Base-by-base conservation (phyloP, 1,140 invertebrate genomes). In the Galleria mellonella region DNA sequence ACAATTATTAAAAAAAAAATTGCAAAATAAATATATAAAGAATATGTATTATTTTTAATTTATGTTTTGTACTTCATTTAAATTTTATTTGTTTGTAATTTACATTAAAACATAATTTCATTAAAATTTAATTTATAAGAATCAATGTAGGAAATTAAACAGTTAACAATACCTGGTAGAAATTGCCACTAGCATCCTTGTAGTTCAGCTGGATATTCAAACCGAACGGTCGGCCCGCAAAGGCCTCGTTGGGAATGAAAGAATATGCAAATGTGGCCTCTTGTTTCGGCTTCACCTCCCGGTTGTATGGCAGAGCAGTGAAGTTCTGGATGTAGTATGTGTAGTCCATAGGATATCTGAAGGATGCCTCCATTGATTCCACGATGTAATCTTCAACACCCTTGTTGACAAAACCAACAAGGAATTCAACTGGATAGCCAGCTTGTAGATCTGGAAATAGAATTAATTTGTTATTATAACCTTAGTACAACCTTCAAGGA, bases 271-370 rank as follows among this genome's bases (percentile, higher is more conserved):
- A 91, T 0, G 98, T 98, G 9, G 96, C 96, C 87, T 99, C 96
- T 62, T 97, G 92, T 40, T 92, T 92, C 0, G 97, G 94, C 63
- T 96, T 94, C 0, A 99, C 96, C 65, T 94, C 88, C 65, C 92
- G 91, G 62, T 97, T 94, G 81, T 96, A 98, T n/a, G 91, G 89
- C 60, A 97, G 89, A 0, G 94, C 92, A 0, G 97, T 96, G 87
- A 99, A 99, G 87, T 99, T 99, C 83, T 99, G 98, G 63, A 99
- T 98, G 75, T 97, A 96, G 79, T 97, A 99, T 57, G 93, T 97
- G 87, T 97, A 99, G 82, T 99, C 98, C 92, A 98, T 96, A 11
- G 98, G 97, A 73, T 99, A 99, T 64, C 98, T 92, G 90, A 99
- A 98, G 0, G 98, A 98, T 0, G 97, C 97, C 72, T 99, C 98